Percentiles rank a stretch among this genome's conserved stretches.
Evolutionary conservation across 2,888 invertebrate species (phyloP).

Genomic region (Rutpela maculata): DNA sequence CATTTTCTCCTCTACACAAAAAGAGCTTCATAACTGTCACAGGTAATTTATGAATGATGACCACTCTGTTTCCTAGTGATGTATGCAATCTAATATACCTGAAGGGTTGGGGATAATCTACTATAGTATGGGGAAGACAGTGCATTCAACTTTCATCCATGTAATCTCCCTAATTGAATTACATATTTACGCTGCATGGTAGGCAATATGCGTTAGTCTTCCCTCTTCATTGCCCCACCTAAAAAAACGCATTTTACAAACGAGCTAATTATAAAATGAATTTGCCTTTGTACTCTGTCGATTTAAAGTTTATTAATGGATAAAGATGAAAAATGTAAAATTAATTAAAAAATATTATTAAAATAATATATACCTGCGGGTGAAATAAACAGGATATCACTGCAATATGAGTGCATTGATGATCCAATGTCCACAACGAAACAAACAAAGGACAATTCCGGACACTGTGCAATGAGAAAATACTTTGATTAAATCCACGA

Average conservation of each 20-base stretch:
- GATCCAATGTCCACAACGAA: no score
- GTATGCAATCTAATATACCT: background rate
- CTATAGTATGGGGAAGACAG: background rate
- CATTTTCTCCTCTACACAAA: background rate
- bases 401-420: no score
- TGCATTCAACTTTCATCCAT: conserved; percentile 12
- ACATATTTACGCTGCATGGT: background rate
- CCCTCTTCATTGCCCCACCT: background rate
- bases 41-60: background rate
- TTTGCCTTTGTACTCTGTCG: no score
- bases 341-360: no score
- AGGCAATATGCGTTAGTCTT: background rate
- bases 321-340: no score
- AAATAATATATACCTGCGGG: no score
- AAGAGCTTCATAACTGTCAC: background rate
- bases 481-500: no score
- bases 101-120: background rate
- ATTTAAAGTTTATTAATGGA: no score
- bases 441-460: no score
- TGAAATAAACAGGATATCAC: no score
- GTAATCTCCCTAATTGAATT: background rate
- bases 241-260: background rate
- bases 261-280: no score
- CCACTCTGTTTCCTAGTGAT: background rate
- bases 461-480: no score